Evolutionary conservation across 1,140 invertebrate genomes (phyloP).

Genomic region (Lamellibrachia luymesi): DNA sequence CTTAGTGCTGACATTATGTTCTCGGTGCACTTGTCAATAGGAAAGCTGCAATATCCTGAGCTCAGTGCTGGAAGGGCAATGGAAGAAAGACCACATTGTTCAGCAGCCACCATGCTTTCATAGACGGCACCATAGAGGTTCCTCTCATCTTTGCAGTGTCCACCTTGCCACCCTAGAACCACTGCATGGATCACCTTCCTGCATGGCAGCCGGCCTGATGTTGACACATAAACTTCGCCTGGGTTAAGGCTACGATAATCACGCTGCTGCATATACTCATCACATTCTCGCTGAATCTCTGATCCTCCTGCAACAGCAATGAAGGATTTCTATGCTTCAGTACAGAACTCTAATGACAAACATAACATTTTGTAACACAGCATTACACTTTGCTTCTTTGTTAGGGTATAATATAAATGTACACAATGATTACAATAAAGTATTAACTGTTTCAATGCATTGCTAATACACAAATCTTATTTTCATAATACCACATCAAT

Average conservation of each 20-base stretch:
- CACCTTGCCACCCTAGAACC: slow-evolving; percentile 37
- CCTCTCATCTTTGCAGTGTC: slow-evolving; percentile 27
- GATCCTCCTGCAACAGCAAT: background rate
- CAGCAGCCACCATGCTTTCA: background rate
- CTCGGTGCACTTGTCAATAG: slow-evolving; percentile 22
- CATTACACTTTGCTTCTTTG: too few species aligned
- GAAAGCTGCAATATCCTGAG: background rate
- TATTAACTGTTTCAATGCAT: too few species aligned
- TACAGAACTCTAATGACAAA: too few species aligned
- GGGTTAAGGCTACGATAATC: background rate
- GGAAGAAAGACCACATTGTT: background rate
- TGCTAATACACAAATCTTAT: too few species aligned
- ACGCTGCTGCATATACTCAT: background rate
- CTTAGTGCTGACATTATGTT: background rate
- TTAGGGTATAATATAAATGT: too few species aligned
- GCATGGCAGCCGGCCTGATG: slow-evolving; percentile 33
- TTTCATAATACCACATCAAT: too few species aligned
- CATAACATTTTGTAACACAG: too few species aligned
- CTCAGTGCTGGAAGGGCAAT: background rate
- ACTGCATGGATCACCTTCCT: slow-evolving; percentile 41
- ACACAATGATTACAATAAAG: too few species aligned
- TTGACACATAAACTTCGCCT: background rate
- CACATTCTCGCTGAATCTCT: background rate
- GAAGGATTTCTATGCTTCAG: background rate
- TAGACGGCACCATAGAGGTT: slow-evolving; percentile 1